Percentiles rank a stretch among this genome's conserved stretches.
These are phyloP conservation scores for Notarius lentiginosus DNA, from an alignment of 2,113 vertebrate species.

Conservation along the genomic window DNA sequence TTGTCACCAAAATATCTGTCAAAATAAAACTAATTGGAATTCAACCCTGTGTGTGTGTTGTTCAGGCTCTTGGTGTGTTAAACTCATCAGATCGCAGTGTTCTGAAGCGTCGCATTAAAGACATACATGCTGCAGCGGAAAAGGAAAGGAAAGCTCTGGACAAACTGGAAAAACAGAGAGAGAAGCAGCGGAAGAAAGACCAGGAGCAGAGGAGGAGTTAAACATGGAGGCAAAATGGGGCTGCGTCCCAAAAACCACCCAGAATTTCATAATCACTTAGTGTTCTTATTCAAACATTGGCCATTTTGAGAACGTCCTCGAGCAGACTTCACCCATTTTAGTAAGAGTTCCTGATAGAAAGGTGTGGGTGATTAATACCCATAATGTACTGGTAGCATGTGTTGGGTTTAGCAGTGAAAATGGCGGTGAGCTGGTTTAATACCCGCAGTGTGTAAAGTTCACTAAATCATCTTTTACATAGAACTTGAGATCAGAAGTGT, in stretches of 20 bases:
- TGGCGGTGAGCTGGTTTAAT: background rate
- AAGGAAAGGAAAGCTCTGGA: constrained; percentile 83
- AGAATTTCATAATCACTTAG: background rate
- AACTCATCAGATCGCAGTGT: constrained; percentile 78
- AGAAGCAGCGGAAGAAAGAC: constrained; percentile 79
- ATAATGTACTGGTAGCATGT: background rate
- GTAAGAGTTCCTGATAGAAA: background rate
- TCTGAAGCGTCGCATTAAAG: constrained; percentile 84
- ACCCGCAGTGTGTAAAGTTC: background rate
- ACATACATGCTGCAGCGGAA: constrained; percentile 75
- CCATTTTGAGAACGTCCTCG: constrained; percentile 15
- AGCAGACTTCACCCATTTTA: background rate
- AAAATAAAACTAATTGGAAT: background rate
- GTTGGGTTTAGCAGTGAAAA: background rate
- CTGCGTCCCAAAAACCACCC: background rate
- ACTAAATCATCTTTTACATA: background rate
- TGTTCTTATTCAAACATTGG: background rate
- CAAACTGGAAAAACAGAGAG: constrained; percentile 81
- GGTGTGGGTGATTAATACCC: background rate
- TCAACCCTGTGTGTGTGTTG: background rate
- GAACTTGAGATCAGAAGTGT: background rate
- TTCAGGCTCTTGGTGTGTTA: constrained; percentile 81
- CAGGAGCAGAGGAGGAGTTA: constrained; percentile 75
- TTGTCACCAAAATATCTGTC: background rate
- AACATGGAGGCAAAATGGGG: background rate